Conservation (phyloP, 2,113 vertebrate species). For the Eolophus roseicapilla region DNA sequence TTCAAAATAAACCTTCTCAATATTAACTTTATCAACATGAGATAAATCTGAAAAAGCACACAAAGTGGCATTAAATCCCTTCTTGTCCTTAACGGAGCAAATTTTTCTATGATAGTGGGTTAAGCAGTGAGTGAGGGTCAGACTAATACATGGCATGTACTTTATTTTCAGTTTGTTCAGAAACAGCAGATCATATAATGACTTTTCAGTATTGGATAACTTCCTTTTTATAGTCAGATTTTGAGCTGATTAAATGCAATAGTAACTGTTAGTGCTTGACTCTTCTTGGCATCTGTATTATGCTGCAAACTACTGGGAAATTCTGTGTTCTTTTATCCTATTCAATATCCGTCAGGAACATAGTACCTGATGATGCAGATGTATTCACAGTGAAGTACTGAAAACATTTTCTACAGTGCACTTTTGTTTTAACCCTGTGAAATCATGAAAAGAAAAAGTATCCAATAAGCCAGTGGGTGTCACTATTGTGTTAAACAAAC, state of each 20-base stretch:
- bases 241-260: background rate
- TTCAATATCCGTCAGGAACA: background rate
- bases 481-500: conserved; percentile 21
- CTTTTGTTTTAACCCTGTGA: background rate
- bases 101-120: background rate
- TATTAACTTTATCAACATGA: background rate
- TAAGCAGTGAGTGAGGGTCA: background rate
- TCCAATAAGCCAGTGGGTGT: conserved; percentile 42
- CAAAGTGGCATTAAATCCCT: background rate
- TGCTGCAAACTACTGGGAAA: background rate
- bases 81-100: background rate
- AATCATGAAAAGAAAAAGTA: background rate
- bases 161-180: background rate
- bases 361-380: background rate
- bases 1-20: background rate
- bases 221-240: background rate
- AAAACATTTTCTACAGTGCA: background rate
- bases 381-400: background rate
- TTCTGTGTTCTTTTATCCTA: background rate
- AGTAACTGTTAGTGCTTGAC: background rate
- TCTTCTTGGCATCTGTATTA: background rate
- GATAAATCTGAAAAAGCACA: background rate
- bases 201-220: background rate
- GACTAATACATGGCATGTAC: background rate
- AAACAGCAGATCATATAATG: background rate